phyloP scores from a whole-genome alignment of 2,888 invertebrate genomes.

The Drosophila atripex region DNA sequence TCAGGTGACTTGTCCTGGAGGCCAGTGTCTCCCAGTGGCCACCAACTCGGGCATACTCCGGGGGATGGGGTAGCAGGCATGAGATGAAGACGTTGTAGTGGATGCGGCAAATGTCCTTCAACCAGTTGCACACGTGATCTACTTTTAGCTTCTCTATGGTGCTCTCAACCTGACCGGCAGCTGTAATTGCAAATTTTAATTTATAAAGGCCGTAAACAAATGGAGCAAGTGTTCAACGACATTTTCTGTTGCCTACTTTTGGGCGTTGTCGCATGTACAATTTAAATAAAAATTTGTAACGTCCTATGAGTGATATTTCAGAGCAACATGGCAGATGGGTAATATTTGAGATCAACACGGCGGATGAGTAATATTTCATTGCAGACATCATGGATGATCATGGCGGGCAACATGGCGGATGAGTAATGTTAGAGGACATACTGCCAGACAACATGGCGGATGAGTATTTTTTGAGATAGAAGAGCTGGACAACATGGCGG shows the following conservation, averaged over 20 bases:
- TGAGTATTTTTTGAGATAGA: background rate
- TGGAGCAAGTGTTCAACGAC: no score
- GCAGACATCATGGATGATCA: no score
- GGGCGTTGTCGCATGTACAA: background rate
- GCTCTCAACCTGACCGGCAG: constrained; percentile 90
- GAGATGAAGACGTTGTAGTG: constrained; percentile 95
- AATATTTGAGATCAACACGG: background rate
- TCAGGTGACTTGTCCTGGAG: constrained; percentile 94
- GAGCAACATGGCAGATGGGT: background rate
- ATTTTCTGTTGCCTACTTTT: background rate
- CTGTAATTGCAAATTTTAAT: constrained; percentile 32
- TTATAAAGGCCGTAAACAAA: no score
- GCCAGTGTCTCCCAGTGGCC: constrained; percentile 97
- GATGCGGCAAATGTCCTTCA: constrained; percentile 91
- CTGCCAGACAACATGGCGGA: background rate
- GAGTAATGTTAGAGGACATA: no score
- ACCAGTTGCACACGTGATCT: constrained; percentile 96
- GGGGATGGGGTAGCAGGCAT: constrained; percentile 97
- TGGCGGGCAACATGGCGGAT: no score
- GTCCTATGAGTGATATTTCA: background rate
- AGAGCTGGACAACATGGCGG: background rate
- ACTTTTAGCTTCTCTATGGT: constrained; percentile 95
- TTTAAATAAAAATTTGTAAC: background rate
- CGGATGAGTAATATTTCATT: background rate
- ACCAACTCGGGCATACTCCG: constrained; percentile 97